These are phyloP conservation scores for Calephelis perditalis DNA, from an alignment of 2,888 invertebrate species.

Conservation along the genomic window DNA sequence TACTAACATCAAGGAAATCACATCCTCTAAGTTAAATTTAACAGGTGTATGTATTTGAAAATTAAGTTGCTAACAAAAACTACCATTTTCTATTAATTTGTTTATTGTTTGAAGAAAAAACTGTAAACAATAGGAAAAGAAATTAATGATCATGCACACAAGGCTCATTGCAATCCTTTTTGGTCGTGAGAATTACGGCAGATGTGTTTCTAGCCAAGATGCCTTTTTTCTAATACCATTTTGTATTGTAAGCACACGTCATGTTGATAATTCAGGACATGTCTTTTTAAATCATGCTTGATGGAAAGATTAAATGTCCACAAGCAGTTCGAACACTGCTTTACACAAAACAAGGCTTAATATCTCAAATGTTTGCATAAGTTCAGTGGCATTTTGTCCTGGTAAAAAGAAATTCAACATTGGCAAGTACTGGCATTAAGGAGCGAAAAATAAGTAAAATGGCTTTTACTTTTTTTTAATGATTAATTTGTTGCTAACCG, in stretches of 20 bases:
- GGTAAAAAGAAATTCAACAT: too few species aligned
- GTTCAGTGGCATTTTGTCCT: too few species aligned
- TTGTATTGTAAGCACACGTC: constrained; percentile 34
- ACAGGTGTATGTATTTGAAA: constrained; percentile 1
- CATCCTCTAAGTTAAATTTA: too few species aligned
- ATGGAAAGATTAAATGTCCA: too few species aligned
- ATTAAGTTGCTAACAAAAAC: not conserved
- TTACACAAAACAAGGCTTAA: too few species aligned
- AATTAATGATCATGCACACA: constrained; percentile 14
- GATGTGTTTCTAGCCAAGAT: constrained; percentile 55
- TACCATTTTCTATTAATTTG: constrained; percentile 3
- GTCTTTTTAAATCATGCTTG: not conserved
- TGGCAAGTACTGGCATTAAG: too few species aligned
- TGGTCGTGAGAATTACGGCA: constrained; percentile 66
- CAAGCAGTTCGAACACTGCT: too few species aligned
- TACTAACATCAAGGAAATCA: too few species aligned
- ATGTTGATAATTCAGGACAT: constrained; percentile 21
- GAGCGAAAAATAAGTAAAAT: too few species aligned
- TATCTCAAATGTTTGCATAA: too few species aligned
- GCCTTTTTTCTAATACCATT: constrained; percentile 57
- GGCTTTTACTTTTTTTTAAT: too few species aligned
- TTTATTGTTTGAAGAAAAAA: not conserved
- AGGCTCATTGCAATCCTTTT: constrained; percentile 55
- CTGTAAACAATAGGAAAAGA: constrained; percentile 9
- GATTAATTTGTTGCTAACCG: too few species aligned